Conservation (phyloP, 2,888 invertebrate genomes). For the Antitype chi region DNA sequence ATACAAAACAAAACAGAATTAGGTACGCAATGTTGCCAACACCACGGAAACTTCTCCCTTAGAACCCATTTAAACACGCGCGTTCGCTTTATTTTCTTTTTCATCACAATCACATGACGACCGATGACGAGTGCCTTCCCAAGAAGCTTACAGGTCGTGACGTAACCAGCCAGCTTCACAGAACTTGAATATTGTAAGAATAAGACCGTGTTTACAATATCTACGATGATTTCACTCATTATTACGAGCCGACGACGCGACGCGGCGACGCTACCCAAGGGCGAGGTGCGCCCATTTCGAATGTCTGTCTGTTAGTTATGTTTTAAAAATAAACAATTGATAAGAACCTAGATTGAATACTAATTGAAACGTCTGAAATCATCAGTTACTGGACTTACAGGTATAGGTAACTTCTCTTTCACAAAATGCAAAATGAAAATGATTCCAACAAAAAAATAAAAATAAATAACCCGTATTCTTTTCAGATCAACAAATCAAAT, state of each 20-base stretch:
- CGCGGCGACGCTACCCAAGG: conserved; percentile 34
- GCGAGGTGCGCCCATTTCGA: conserved; percentile 27
- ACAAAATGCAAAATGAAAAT: neutral
- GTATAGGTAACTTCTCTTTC: neutral
- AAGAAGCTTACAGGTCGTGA: conserved; percentile 38
- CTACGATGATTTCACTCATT: conserved; percentile 58
- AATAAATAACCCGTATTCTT: no score
- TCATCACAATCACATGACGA: conserved; percentile 16
- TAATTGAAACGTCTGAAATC: neutral
- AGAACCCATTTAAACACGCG: conserved; percentile 2
- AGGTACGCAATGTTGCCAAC: conserved; percentile 44
- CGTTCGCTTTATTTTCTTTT: conserved; percentile 13
- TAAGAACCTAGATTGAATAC: neutral
- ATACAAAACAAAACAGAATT: neutral
- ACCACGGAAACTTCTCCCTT: neutral
- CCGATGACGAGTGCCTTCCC: conserved; percentile 6
- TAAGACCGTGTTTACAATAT: conserved; percentile 44
- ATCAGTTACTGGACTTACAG: neutral
- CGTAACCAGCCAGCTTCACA: conserved; percentile 43
- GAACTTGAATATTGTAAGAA: conserved; percentile 45
- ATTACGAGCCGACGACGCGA: conserved; percentile 4
- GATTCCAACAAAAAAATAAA: neutral
- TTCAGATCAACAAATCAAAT: no score
- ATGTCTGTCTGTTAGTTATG: conserved; percentile 4
- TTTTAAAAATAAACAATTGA: conserved; percentile 27